A percentile compares a stretch with the other conserved stretches of the same genome.
These are phyloP conservation scores for Pagetopsis macropterus DNA, from an alignment of 2,797 vertebrate species.

Conservation along the genomic window DNA sequence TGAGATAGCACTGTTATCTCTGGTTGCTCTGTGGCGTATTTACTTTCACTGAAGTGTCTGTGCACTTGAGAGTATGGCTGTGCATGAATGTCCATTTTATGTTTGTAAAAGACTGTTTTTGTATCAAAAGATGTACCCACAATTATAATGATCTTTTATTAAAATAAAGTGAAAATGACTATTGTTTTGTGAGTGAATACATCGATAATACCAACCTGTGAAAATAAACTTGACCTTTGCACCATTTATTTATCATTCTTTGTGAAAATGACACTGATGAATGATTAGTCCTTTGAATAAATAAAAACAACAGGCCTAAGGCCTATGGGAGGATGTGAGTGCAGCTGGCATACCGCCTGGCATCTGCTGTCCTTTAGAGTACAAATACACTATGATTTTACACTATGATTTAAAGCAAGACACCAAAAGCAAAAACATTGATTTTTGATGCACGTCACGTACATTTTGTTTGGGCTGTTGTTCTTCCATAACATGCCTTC, in stretches of 20 bases:
- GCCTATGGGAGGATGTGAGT: constrained; percentile 11
- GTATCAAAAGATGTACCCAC: constrained; percentile 32
- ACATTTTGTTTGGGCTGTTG: no score
- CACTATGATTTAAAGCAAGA: constrained; percentile 21
- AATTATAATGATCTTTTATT: constrained; percentile 24
- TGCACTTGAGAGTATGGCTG: constrained; percentile 23
- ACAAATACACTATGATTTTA: not conserved
- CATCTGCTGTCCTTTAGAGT: constrained; percentile 20
- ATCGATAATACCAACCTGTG: not conserved
- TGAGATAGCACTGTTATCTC: constrained; percentile 53
- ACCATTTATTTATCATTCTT: not conserved
- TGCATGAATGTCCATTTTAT: constrained; percentile 55
- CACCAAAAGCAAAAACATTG: no score
- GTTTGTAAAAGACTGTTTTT: constrained; percentile 40
- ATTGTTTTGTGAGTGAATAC: not conserved
- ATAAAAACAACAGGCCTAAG: not conserved
- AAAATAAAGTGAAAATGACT: constrained; percentile 32
- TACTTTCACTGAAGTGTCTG: constrained; percentile 36
- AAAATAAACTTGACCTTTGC: not conserved
- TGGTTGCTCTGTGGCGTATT: constrained; percentile 34
- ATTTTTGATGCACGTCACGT: no score
- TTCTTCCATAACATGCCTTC: no score
- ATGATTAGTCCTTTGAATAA: not conserved
- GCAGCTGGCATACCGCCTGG: constrained; percentile 10
- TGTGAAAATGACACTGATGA: not conserved